These are phyloP conservation scores for Scaptomyza cyrtandrae DNA, from an alignment of 2,888 invertebrate species.

Conservation along the genomic window DNA sequence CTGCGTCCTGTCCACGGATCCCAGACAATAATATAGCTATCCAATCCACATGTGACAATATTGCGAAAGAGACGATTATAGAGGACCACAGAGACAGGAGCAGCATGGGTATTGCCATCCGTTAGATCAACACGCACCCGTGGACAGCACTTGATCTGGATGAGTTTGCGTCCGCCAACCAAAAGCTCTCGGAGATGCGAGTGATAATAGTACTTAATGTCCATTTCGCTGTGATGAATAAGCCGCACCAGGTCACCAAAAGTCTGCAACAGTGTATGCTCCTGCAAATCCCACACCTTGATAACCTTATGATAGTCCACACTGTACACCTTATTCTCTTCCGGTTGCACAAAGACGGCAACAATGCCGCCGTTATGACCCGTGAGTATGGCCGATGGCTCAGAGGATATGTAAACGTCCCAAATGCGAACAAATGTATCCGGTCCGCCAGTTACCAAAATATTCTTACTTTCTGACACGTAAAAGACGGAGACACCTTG, in stretches of 20 bases:
- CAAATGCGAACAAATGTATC: constrained; percentile 91
- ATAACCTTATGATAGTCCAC: constrained; percentile 89
- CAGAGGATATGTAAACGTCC: constrained; percentile 91
- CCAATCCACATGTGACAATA: constrained; percentile 91
- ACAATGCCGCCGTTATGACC: constrained; percentile 90
- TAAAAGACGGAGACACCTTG: constrained; percentile 88
- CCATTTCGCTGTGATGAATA: constrained; percentile 87
- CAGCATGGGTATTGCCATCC: constrained; percentile 90
- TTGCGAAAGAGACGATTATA: constrained; percentile 91
- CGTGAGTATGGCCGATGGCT: constrained; percentile 87
- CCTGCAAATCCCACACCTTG: constrained; percentile 91
- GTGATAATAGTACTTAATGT: constrained; percentile 88
- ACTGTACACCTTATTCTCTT: constrained; percentile 89
- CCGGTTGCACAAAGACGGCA: constrained; percentile 88
- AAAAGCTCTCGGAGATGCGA: constrained; percentile 88
- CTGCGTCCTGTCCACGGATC: constrained; percentile 89
- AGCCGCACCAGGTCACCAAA: constrained; percentile 88
- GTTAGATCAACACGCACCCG: constrained; percentile 88
- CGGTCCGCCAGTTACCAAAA: constrained; percentile 90
- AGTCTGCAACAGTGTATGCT: constrained; percentile 88
- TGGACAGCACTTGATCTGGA: constrained; percentile 87
- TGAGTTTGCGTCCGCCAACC: constrained; percentile 88
- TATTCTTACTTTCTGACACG: constrained; percentile 86
- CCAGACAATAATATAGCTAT: constrained; percentile 93
- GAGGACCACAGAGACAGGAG: constrained; percentile 89